Base-by-base conservation (phyloP, 2,113 vertebrate genomes). In the Corythoichthys intestinalis region DNA sequence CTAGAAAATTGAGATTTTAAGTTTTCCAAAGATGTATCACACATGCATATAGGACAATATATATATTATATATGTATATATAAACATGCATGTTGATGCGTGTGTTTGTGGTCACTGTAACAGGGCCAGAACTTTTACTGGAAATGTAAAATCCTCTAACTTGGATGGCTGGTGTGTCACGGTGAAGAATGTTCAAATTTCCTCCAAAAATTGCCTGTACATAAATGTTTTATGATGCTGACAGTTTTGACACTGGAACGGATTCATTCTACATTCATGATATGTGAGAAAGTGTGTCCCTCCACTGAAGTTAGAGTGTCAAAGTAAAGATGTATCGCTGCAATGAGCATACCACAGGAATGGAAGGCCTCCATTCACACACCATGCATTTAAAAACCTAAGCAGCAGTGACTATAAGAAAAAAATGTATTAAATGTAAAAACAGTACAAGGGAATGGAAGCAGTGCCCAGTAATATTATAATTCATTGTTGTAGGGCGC, bases 401-500 rank as follows among this genome's bases (percentile, higher is more conserved):
- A 78, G 78, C 71, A 66, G 76, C 63, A n/a, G 61, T 63, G 59
- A 74, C 70, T 67, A 70, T 70, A 46, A 80, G 79, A 47, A 54
- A 56, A 61, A 67, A 73, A 68, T 71, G 73, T 76, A 72, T 84
- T 74, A 64, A 67, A 72, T 68, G 54, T 59, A 65, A 75, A 73
- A 66, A 67, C 15, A 61, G 62, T 39, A 50, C 38, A 70, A 71
- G 71, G 17, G 70, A 79, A 71, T 64, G 72, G 69, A 80, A 61
- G 65, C 72, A 75, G 72, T 68, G 69, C 61, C 44, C 13, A 0
- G 67, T 75, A 74, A 73, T 77, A 77, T 77, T 57, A 35, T 78
- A 80, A 87, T 37, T 34, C 75, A 81, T 79, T 69, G 79, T 82
- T 81, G 83, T n/a, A 61, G 15, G 68, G 64, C 85, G 83, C 68